Evolutionary conservation across 2,888 invertebrate species (phyloP), one percentile per base, ranked within the genome.

Genomic region (Proisotoma minuta): DNA sequence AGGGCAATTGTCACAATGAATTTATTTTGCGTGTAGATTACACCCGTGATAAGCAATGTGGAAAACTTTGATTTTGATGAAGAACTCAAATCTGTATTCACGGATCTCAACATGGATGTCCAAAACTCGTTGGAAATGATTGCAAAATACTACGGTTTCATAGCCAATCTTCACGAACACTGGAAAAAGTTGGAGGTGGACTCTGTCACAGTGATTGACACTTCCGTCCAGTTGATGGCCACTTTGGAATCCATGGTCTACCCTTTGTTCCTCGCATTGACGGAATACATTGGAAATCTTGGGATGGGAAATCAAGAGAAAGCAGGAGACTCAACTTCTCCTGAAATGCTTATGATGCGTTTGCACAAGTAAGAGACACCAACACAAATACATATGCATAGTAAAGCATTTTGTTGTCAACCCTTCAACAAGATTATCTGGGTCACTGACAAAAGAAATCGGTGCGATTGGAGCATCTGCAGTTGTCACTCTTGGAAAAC

Each of bases 381-480:
- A n/a, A n/a, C n/a, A n/a, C n/a, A n/a, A n/a, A n/a, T n/a, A n/a
- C n/a, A n/a, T n/a, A n/a, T 49, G 22, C 5, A 18, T 29, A 4
- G 26, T 52, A 34, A 34, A 34, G 15, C 20, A 43, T 43, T 5
- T n/a, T n/a, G n/a, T n/a, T n/a, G n/a, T n/a, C n/a, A n/a, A n/a
- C n/a, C n/a, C n/a, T n/a, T n/a, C n/a, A 34, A 8, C 12, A 24
- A 69, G 69, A 28, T 57, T 69, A 53, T 56, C 64, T 22, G 63
- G 65, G 57, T 60, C 15, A 58, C 60, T 28, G 18, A 28, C 12
- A 59, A 66, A 29, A 62, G 39, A 69, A 50, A 56, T 66, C 10
- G 66, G 61, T 18, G 57, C 60, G 2, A 60, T 65, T 29, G 69
- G 62, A 18, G 58, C 62, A 34, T 69, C 69, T n/a, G 57, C 57